Conservation (phyloP, 2,797 vertebrate genomes). For the Tolypeutes matacus region DNA sequence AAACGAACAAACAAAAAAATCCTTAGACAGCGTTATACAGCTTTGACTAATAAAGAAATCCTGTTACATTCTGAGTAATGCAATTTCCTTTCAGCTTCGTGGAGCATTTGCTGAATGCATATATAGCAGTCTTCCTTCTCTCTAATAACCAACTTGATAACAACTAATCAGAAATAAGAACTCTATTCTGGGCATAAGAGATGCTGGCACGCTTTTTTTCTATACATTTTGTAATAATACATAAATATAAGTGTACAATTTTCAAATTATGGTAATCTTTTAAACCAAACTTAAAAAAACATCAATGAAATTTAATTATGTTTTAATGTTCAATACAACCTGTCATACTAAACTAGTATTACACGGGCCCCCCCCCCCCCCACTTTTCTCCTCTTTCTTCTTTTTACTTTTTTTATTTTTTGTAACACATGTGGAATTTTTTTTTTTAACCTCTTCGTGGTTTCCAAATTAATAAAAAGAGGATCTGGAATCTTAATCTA, state of each 20-base stretch:
- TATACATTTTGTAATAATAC: not conserved
- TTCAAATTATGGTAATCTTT: not conserved
- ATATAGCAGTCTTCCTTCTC: conserved; percentile 49
- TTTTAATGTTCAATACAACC: not conserved
- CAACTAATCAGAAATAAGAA: conserved; percentile 81
- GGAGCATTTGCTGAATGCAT: conserved; percentile 12
- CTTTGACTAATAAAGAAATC: conserved; percentile 52
- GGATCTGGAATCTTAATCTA: not conserved
- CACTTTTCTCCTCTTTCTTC: not conserved
- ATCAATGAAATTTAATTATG: not conserved
- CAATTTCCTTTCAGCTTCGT: conserved; percentile 67
- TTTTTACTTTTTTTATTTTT: not conserved
- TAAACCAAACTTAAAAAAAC: not conserved
- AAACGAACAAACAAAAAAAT: conserved; percentile 52
- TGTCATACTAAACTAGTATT: not conserved
- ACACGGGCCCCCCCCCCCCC: too few species aligned
- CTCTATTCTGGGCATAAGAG: conserved; percentile 51
- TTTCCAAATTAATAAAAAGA: conserved; percentile 17
- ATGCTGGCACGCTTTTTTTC: not conserved
- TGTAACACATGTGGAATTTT: not conserved
- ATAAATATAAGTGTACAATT: not conserved
- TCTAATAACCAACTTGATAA: conserved; percentile 65
- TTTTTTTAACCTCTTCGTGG: not conserved
- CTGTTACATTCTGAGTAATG: conserved; percentile 27
- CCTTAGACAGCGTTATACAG: conserved; percentile 56